phyloP scores from a whole-genome alignment of 1,140 invertebrate genomes.

The Platorchestia sp. region DNA sequence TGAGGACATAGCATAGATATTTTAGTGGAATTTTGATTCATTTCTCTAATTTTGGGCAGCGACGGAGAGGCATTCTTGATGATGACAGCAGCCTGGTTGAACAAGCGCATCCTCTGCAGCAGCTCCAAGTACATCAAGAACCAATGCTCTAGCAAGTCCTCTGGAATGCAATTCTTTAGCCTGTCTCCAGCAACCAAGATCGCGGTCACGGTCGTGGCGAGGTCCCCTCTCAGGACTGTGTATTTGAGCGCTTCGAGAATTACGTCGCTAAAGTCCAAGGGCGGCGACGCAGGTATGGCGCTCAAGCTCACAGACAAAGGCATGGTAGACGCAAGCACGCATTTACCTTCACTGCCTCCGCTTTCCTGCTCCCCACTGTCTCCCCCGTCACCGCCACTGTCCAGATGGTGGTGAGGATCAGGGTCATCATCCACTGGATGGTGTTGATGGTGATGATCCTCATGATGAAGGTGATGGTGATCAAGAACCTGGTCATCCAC shows the following conservation, averaged over 20 bases:
- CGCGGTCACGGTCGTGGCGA: neutral
- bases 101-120: conserved; percentile 23
- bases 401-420: neutral
- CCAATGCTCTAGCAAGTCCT: conserved; percentile 20
- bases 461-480: neutral
- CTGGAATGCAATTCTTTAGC: neutral
- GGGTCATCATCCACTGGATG: conserved; percentile 20
- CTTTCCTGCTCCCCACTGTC: conserved; percentile 31
- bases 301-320: neutral
- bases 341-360: neutral
- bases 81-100: neutral
- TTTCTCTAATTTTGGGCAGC: conserved; percentile 3
- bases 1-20: conserved; percentile 27
- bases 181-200: conserved; percentile 33
- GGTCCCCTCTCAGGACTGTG: conserved; percentile 8
- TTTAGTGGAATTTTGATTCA: conserved; percentile 18
- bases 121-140: conserved; percentile 35
- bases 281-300: neutral
- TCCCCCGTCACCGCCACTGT: conserved; percentile 7
- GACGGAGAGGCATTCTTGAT: neutral
- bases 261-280: neutral
- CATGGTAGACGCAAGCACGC: conserved; percentile 27
- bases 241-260: conserved; percentile 1
- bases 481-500: neutral
- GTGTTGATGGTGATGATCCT: neutral